Conservation (phyloP, 92 coral and sea anemone genomes). For the Palythoa heliodiscus region DNA sequence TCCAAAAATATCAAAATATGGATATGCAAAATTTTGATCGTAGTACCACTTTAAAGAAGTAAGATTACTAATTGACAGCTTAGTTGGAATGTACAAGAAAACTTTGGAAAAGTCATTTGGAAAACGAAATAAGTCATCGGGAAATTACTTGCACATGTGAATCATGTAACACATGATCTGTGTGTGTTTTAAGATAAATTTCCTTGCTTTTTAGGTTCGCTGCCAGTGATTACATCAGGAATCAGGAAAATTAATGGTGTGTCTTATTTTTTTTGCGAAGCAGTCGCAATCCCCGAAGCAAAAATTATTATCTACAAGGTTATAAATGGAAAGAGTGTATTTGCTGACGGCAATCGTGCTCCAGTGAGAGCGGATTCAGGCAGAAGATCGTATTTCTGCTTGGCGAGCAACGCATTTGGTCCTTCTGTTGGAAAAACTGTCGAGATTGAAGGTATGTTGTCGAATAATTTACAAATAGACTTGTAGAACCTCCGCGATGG, state of each 20-base stretch:
- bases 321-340: conserved; percentile 32
- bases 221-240: conserved; percentile 66
- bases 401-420: conserved; percentile 80
- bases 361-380: conserved; percentile 56
- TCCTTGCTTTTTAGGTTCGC: conserved; percentile 48
- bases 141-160: neutral
- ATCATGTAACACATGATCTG: neutral
- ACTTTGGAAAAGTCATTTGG: no score
- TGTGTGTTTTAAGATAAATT: neutral
- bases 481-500: no score
- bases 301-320: conserved; percentile 60
- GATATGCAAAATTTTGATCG: no score
- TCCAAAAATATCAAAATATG: no score
- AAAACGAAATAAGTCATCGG: no score
- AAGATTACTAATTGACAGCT: no score
- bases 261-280: conserved; percentile 69
- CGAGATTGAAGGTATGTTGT: conserved; percentile 56
- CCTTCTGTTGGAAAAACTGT: conserved; percentile 60
- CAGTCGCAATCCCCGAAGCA: conserved; percentile 74
- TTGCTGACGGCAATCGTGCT: conserved; percentile 41
- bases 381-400: conserved; percentile 67
- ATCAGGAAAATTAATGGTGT: conserved; percentile 48
- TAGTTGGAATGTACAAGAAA: no score
- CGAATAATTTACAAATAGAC: neutral
- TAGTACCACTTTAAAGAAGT: no score